Base-by-base conservation (phyloP, 1,140 invertebrate species). In the Oryzaephilus surinamensis region DNA sequence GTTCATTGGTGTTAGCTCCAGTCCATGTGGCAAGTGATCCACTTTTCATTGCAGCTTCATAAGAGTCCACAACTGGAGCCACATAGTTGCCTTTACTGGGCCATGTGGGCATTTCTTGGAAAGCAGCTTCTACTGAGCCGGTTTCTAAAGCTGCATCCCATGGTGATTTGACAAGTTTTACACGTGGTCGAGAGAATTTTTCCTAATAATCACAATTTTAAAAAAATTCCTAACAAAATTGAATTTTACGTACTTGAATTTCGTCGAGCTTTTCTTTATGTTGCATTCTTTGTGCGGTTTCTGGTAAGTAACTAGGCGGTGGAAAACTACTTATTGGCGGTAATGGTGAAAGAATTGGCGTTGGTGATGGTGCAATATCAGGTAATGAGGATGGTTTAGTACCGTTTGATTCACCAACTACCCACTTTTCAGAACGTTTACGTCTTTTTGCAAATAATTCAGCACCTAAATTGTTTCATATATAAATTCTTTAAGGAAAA, bases 401-500 rank as follows among this genome's bases (percentile, higher is more conserved):
- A 6, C 41, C 64, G 53, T 61, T 81, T 48, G 64, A 74, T 58
- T 84, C 83, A 49, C 87, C 85, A 11, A 90, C 80, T 11, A 90
- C 73, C 81, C 84, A 92, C 61, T 89, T 85, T 55, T 89, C 84
- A 4, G 83, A 82, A 50, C 79, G 75, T 70, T 83, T 84, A 57
- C 84, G 79, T 29, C 87, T 73, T 58, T 89, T 89, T 12, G 84
- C 84, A 66, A 91, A 91, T 51, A 91, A 71, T 64, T 85, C 81
- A 10, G 85, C 86, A 39, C 85, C 84, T 84, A 45, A n/a, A n/a
- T 21, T 20, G 38, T 36, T 35, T 18, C 8, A 21, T 38, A 21
- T 26, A 20, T 23, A 18, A 39, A 27, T 19, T 6, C 19, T 38
- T 17, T 19, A 10, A 11, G n/a, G 5, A 15, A 23, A 39, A 15